Conservation (phyloP, 2,113 vertebrate species). For the Sporophila hypoxantha region DNA sequence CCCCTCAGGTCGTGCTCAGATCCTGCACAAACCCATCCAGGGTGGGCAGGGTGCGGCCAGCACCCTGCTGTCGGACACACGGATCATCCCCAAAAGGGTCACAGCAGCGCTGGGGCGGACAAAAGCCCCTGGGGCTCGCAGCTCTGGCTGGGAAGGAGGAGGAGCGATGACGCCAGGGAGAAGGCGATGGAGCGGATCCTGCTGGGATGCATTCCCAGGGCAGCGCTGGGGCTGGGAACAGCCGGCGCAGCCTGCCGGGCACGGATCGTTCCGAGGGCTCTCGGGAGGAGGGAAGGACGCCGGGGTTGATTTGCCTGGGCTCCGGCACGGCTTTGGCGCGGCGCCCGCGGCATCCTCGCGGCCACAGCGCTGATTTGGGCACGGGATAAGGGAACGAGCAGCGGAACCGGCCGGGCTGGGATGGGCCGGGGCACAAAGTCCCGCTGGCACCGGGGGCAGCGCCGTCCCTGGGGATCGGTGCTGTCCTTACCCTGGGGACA, state of each 20-base stretch:
- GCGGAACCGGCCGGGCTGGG: fast-evolving
- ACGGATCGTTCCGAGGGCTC: fast-evolving
- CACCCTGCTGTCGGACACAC: background rate
- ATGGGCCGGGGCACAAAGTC: background rate
- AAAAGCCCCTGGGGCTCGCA: background rate
- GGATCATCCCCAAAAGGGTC: background rate
- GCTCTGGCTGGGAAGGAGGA: background rate
- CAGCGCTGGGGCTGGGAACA: background rate
- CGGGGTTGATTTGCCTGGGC: background rate
- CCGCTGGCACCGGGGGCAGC: background rate
- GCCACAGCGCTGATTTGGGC: fast-evolving
- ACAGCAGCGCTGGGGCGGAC: fast-evolving
- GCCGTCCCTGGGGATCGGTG: background rate
- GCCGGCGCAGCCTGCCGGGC: background rate
- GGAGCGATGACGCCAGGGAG: no score
- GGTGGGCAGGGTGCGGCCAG: background rate
- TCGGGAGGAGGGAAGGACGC: background rate
- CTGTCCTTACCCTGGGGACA: background rate
- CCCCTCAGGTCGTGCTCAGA: fast-evolving
- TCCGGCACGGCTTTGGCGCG: background rate
- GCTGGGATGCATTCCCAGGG: background rate
- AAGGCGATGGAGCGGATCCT: background rate
- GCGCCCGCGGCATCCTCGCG: fast-evolving
- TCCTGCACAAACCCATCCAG: fast-evolving
- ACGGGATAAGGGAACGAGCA: fast-evolving